Evolutionary conservation across 2,797 vertebrate species (phyloP).

Genomic region (Erethizon dorsatum): DNA sequence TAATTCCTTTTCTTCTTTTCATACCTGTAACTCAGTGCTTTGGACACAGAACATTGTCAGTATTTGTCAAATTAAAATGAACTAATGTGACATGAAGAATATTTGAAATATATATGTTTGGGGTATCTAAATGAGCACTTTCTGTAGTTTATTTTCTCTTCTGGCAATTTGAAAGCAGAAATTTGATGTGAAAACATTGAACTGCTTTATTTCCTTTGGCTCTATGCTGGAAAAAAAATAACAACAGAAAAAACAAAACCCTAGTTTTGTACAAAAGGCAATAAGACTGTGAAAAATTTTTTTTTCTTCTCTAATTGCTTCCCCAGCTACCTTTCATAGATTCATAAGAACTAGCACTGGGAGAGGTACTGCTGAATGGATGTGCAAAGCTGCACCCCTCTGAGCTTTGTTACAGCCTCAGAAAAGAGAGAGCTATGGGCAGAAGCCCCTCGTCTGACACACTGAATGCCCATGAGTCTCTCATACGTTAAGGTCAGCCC

Average conservation of each 20-base stretch:
- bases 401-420: constrained; percentile 70
- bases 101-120: not conserved
- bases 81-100: constrained; percentile 24
- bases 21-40: not conserved
- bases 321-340: constrained; percentile 79
- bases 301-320: constrained; percentile 81
- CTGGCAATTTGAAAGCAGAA: constrained; percentile 59
- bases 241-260: constrained; percentile 66
- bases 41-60: not conserved
- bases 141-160: not conserved
- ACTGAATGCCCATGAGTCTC: not conserved
- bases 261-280: constrained; percentile 71
- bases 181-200: constrained; percentile 5
- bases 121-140: not conserved
- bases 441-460: constrained; percentile 8
- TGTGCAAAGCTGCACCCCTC: constrained; percentile 67
- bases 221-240: constrained; percentile 31
- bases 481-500: constrained; percentile 50
- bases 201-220: constrained; percentile 68
- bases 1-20: not conserved
- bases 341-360: constrained; percentile 72
- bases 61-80: constrained; percentile 45
- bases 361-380: constrained; percentile 56
- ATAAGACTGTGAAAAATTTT: constrained; percentile 49
- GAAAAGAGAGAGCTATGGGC: constrained; percentile 17